These are phyloP conservation scores for Tipula lateralis DNA, from an alignment of 2,888 invertebrate species.

Conservation along the genomic window DNA sequence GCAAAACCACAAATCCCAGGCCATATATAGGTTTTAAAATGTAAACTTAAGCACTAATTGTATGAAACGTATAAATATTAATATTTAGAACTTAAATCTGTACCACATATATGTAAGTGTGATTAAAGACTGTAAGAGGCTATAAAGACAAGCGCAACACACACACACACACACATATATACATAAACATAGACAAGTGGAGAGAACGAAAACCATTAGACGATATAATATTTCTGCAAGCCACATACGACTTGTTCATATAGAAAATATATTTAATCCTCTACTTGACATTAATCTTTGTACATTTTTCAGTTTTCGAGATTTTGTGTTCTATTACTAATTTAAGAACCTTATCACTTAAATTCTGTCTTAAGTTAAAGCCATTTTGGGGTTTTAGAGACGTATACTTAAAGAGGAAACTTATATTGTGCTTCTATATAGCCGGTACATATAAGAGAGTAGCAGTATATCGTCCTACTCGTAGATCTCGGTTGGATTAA, in stretches of 20 bases:
- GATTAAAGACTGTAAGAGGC: too few relatives aligned
- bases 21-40: too few relatives aligned
- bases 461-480: too few relatives aligned
- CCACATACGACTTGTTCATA: not conserved
- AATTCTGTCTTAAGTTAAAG: not conserved
- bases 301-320: not conserved
- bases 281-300: not conserved
- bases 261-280: not conserved
- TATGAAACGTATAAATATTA: too few relatives aligned
- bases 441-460: not conserved
- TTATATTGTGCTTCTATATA: not conserved
- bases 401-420: not conserved
- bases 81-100: too few relatives aligned
- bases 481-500: not conserved
- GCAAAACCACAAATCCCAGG: too few relatives aligned
- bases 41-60: too few relatives aligned
- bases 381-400: not conserved
- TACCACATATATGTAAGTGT: not conserved
- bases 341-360: slow-evolving; percentile 24
- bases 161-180: not conserved
- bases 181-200: not conserved
- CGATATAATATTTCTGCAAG: not conserved
- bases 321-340: not conserved
- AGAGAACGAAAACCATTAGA: not conserved
- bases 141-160: not conserved